Evolutionary conservation across 2,888 invertebrate species (phyloP), one percentile per base, ranked within the genome.

Genomic region (Drosophila picticornis): DNA sequence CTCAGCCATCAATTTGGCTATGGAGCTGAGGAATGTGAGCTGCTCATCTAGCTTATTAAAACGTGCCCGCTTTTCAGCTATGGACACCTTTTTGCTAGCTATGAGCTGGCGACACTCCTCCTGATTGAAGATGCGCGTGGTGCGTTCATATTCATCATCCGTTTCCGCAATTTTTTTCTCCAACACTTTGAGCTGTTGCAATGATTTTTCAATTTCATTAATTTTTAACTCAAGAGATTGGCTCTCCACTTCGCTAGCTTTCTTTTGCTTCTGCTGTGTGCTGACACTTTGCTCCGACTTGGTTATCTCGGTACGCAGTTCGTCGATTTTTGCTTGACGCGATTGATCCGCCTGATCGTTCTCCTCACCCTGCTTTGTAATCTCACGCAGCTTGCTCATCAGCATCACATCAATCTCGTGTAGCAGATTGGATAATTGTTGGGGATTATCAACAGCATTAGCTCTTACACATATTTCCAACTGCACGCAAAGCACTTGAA

Each of bases 201-300:
- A 95, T 0, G 96, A 95, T 43, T 94, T 93, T 84, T 95, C 95
- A 11, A 96, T 95, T 81, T 95, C 94, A 31, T 92, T 93, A 55
- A 97, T 95, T 81, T 96, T 95, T 53, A 93, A 93, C 72, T 94
- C 95, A 40, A 94, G 92, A 79, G 94, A 94, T 1, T 93, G 91
- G 1, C 95, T 93, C 77, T 96, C 95, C 46, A 93, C 93, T 82
- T 95, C 95, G 51, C 94, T 94, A 46, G 95, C 31, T 22, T 46
- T 25, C 25, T 79, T 79, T 58, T 92, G 92, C 32, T 91, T 91
- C 65, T 94, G 94, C 89, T 96, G 96, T 25, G 95, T 94, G 4
- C 94, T 92, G 65, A 96, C 95, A 86, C 95, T 95, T 90, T 96
- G 96, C 88, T 96, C 96, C 43, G 96, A 94, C 72, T 95, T 94